Base-by-base conservation (phyloP, 2,888 invertebrate species). In the Ceraclea dissimilis region DNA sequence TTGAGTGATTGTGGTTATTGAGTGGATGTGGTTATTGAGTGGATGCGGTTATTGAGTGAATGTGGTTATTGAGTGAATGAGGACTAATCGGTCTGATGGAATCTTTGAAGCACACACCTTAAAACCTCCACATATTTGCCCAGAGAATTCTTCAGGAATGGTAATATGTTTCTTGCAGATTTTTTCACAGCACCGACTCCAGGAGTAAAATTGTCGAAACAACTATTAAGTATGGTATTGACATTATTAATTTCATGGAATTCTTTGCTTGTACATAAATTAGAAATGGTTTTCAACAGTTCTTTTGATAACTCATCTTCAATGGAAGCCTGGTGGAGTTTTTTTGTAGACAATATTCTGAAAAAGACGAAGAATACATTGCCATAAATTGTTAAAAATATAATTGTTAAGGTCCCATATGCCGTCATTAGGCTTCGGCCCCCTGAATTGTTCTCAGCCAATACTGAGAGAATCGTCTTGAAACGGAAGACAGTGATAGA, bases 151-250 rank as follows among this genome's bases (percentile, higher is more conserved):
- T 66, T 63, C 13, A 71, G 39, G 54, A 70, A 66, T 1, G 65
- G 62, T 44, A 72, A 63, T 1, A 68, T 66, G 1, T 52, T 2
- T 1, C 62, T 20, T 6, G 71, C 58, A 33, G 64, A 63, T 13
- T 59, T 44, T 34, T 63, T 63, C 4, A 72, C 60, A 0, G 69
- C 68, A 46, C 64, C 64, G 1, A 67, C 61, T 2, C 70, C 71
- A 48, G 64, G 65, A 2, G 65, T 55, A 39, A 74, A 75, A 59
- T 72, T 71, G 8, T 74, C 62, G 59, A 63, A 62, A 49, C 63
- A 64, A 44, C 61, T 59, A 44, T 51, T 58, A 8, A 65, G 48
- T 11, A 57, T 44, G 31, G 53, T 60, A 31, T 58, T 54, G 10
- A 57, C 43, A 52, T 52, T 48, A 47, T 63, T 64, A 11, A 58